Conservation (phyloP, 2,888 invertebrate genomes). For the Anthophora plumipes region DNA sequence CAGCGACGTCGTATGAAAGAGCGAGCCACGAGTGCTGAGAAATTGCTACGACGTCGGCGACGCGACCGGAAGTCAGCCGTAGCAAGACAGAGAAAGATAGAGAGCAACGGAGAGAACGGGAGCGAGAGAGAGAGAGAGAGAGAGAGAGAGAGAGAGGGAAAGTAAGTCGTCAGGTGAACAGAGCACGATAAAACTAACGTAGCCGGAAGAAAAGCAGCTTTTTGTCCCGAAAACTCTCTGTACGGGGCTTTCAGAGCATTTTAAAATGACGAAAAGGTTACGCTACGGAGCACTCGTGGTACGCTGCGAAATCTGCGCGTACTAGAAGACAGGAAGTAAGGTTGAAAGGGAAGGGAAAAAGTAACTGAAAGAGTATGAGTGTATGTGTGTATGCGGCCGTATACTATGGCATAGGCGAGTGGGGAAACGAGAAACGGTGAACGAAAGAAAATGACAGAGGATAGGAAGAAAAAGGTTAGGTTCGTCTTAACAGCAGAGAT, state of each 20-base stretch:
- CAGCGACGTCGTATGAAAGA: constrained; percentile 30
- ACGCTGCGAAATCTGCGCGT: constrained; percentile 62
- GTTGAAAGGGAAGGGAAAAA: constrained; percentile 43
- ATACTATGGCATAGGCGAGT: constrained; percentile 12
- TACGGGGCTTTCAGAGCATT: constrained; percentile 72
- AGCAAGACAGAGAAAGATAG: no score
- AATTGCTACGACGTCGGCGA: constrained; percentile 25
- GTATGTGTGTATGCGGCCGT: not conserved
- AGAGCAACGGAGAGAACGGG: not conserved
- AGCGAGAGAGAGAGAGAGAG: not conserved
- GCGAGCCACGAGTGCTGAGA: constrained; percentile 29
- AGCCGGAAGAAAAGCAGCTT: constrained; percentile 68
- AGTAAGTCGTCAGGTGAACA: constrained; percentile 56
- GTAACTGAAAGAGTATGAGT: constrained; percentile 39
- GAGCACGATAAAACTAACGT: constrained; percentile 56
- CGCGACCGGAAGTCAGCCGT: not conserved
- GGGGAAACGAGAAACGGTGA: constrained; percentile 19
- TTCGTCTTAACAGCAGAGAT: constrained; percentile 66
- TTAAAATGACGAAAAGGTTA: constrained; percentile 76
- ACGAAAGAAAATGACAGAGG: not conserved
- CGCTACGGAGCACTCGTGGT: constrained; percentile 70
- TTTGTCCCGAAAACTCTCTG: constrained; percentile 74
- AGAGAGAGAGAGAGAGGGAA: constrained; percentile 8
- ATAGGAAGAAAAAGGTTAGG: constrained; percentile 53
- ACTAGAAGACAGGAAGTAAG: constrained; percentile 60